phyloP scores from a whole-genome alignment of 1,140 invertebrate species.

The Bacillus rossius region DNA sequence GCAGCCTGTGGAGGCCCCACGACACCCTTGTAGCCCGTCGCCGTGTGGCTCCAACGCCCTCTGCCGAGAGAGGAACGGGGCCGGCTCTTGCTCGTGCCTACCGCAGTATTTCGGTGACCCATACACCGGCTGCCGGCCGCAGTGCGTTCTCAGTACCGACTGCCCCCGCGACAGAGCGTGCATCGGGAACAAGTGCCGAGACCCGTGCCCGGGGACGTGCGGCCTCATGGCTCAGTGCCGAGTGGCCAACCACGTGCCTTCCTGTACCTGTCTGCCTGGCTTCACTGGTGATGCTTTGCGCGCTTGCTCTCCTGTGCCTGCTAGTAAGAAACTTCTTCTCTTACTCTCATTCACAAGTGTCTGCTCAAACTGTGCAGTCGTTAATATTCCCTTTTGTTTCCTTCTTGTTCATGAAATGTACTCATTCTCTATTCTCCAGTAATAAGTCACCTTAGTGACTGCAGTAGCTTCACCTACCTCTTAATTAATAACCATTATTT shows the following conservation, averaged over 20 bases:
- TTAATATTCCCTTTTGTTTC: not conserved
- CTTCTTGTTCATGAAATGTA: not conserved
- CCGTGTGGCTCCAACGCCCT: slow-evolving; percentile 38
- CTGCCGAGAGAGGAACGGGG: slow-evolving; percentile 32
- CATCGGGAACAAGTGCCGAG: slow-evolving; percentile 35
- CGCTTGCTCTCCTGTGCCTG: slow-evolving; percentile 25
- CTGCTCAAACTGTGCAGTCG: not conserved
- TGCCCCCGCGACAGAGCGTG: slow-evolving; percentile 40
- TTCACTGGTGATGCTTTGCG: slow-evolving; percentile 34
- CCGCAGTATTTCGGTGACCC: slow-evolving; percentile 37
- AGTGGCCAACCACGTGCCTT: slow-evolving; percentile 37
- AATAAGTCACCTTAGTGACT: not conserved
- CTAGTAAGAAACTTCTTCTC: slow-evolving; percentile 27
- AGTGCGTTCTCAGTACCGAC: slow-evolving; percentile 36
- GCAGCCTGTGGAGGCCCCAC: slow-evolving; percentile 7
- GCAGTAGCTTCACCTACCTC: too few species aligned
- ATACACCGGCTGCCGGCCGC: slow-evolving; percentile 29
- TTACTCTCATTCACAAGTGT: not conserved
- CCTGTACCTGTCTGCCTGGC: slow-evolving; percentile 35
- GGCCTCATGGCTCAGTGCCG: slow-evolving; percentile 38
- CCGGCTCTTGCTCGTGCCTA: slow-evolving; percentile 34
- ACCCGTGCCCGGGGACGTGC: slow-evolving; percentile 39
- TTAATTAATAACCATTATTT: too few species aligned
- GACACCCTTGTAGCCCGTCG: slow-evolving; percentile 33
- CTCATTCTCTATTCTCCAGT: not conserved